Conservation (phyloP, 2,797 vertebrate species). For the Sebastes miniatus region DNA sequence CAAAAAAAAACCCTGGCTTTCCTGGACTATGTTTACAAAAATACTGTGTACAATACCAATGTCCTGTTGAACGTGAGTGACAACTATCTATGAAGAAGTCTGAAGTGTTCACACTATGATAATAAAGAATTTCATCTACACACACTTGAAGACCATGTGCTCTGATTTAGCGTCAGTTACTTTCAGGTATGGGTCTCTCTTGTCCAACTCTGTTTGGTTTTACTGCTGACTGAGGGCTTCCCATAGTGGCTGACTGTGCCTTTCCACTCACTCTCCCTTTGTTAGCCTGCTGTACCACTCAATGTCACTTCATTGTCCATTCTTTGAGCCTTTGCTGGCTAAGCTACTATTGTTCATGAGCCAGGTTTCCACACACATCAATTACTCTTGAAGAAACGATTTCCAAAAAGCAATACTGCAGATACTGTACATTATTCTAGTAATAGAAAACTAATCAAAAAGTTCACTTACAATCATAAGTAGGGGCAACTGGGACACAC, state of each 20-base stretch:
- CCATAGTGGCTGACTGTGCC: constrained; percentile 15
- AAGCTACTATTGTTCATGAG: neutral
- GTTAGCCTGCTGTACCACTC: neutral
- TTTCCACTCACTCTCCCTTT: constrained; percentile 28
- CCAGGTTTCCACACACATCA: neutral
- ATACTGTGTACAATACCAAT: constrained; percentile 81
- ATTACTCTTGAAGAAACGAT: neutral
- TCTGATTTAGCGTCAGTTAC: constrained; percentile 2
- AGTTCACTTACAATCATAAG: neutral
- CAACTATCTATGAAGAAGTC: constrained; percentile 81
- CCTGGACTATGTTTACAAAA: constrained; percentile 82
- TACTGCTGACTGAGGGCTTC: constrained; percentile 42
- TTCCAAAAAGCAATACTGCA: neutral
- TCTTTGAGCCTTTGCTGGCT: constrained; percentile 25
- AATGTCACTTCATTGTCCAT: constrained; percentile 4
- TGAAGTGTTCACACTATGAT: constrained; percentile 86
- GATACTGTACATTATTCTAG: neutral
- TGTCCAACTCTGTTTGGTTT: neutral
- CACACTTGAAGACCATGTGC: constrained; percentile 43
- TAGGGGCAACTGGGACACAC: neutral
- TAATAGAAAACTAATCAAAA: neutral
- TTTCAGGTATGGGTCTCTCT: neutral
- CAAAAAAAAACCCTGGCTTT: constrained; percentile 63
- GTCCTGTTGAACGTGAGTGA: constrained; percentile 86
- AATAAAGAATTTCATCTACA: constrained; percentile 89